Conservation (phyloP, 2,113 vertebrate genomes). For the Ceratotherium simum region DNA sequence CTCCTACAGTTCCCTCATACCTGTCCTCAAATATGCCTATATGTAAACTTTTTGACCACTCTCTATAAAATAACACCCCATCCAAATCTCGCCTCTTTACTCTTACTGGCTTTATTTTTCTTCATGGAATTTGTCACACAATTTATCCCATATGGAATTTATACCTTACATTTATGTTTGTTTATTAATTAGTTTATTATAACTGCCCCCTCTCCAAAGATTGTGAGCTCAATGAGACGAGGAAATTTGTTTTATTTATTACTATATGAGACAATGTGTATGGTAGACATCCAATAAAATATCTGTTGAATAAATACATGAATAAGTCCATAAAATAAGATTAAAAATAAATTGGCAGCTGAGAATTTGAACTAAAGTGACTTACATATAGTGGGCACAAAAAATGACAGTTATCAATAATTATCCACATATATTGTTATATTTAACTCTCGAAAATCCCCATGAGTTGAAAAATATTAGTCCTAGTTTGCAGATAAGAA, state of each 20-base stretch:
- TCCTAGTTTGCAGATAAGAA: not conserved
- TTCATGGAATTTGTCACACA: not conserved
- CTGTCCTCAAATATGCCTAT: not conserved
- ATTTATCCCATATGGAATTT: not conserved
- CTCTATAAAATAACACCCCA: not conserved
- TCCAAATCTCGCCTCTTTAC: not conserved
- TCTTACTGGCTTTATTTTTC: not conserved
- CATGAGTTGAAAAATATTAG: not conserved
- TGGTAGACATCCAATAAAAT: not conserved
- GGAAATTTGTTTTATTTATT: not conserved
- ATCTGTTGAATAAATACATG: not conserved
- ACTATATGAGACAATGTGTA: not conserved
- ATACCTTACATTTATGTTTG: not conserved
- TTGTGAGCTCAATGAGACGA: not conserved
- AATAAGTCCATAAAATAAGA: slow-evolving; percentile 12
- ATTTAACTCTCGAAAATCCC: not conserved
- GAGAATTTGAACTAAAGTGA: slow-evolving; percentile 7
- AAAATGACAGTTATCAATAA: not conserved
- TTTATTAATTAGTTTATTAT: not conserved
- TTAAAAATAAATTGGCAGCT: slow-evolving; percentile 31
- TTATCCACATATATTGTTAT: not conserved
- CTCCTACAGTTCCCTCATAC: not conserved
- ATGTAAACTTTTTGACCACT: not conserved
- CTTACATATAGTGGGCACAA: not conserved
- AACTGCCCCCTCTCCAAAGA: not conserved